A percentile compares a stretch with the other conserved stretches of the same genome.
Evolutionary conservation across 2,113 vertebrate genomes (phyloP).

Genomic region (Hippotragus niger): DNA sequence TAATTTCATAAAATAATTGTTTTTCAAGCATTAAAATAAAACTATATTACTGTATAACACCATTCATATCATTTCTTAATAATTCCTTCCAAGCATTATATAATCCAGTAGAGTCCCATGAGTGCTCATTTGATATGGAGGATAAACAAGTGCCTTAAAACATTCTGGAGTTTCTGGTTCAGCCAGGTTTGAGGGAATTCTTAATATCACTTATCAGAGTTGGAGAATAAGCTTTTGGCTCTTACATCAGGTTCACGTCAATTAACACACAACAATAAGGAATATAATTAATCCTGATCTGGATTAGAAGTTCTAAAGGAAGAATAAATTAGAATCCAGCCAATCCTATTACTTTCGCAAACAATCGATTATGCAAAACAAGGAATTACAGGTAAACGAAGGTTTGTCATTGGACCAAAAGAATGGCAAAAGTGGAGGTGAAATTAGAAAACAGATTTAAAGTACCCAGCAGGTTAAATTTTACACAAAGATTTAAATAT

Average conservation of each 20-base stretch:
- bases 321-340: constrained; percentile 38
- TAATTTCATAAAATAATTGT: background rate
- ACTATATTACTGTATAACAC: background rate
- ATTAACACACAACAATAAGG: constrained; percentile 23
- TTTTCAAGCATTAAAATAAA: background rate
- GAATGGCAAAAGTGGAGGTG: background rate
- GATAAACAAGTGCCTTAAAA: background rate
- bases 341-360: constrained; percentile 35
- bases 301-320: constrained; percentile 56
- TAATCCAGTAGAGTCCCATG: background rate
- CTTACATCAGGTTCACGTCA: constrained; percentile 8
- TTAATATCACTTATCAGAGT: background rate
- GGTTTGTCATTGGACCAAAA: background rate
- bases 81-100: background rate
- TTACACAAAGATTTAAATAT: background rate
- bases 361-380: constrained; percentile 56
- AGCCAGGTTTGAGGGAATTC: background rate
- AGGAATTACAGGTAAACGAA: background rate
- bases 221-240: constrained; percentile 34
- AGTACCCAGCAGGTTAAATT: constrained; percentile 37
- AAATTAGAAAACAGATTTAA: constrained; percentile 53
- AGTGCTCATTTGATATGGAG: background rate
- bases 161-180: background rate
- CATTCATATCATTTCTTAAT: background rate
- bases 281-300: constrained; percentile 22